Conservation (phyloP, 2,888 invertebrate species). For the Pterostichus niger region DNA sequence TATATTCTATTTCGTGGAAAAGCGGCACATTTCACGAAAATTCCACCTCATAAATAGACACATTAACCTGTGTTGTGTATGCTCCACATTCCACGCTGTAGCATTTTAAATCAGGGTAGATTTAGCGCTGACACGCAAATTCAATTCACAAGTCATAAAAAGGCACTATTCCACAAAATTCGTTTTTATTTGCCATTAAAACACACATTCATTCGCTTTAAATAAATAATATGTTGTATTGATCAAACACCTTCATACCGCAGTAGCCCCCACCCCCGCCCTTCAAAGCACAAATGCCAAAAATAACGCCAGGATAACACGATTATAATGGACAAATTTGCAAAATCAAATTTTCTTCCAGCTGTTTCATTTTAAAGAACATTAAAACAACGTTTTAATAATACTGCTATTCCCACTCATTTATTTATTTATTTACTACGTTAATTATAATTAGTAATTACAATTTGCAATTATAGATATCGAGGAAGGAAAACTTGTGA, state of each 20-base stretch:
- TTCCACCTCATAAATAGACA: too few species aligned
- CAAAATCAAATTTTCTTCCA: not conserved
- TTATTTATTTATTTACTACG: too few species aligned
- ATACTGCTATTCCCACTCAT: too few species aligned
- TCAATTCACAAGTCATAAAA: constrained; percentile 50
- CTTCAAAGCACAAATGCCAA: too few species aligned
- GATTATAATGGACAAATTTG: constrained; percentile 19
- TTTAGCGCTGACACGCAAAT: constrained; percentile 35
- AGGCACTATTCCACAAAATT: constrained; percentile 16
- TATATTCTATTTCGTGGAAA: not conserved
- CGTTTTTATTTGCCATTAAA: constrained; percentile 47
- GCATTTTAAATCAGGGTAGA: constrained; percentile 39
- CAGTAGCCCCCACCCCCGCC: not conserved
- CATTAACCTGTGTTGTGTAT: too few species aligned
- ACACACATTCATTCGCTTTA: constrained; percentile 25
- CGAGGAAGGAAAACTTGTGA: too few species aligned
- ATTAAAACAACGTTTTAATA: too few species aligned
- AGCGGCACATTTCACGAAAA: not conserved
- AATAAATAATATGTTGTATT: constrained; percentile 48
- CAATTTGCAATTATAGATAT: too few species aligned
- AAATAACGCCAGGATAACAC: not conserved
- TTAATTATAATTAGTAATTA: too few species aligned
- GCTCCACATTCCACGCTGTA: not conserved
- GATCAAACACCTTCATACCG: constrained; percentile 22
- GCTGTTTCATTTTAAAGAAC: too few species aligned